Base-by-base conservation (phyloP, 2,888 invertebrate species). In the Diplolepis rosae region DNA sequence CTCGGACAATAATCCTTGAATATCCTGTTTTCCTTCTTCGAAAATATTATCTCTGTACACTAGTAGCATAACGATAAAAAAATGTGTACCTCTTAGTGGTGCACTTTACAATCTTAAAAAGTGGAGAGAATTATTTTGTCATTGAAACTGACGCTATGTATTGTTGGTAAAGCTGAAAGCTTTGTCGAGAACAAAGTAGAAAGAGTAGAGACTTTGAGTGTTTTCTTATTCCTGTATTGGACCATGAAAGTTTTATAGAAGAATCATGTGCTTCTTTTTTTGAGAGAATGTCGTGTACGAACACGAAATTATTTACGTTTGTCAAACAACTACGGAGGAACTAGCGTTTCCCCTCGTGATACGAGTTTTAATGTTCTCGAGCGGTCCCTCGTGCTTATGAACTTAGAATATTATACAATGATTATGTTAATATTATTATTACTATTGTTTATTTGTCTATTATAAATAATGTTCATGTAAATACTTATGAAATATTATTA, bases 401-500 rank as follows among this genome's bases (percentile, higher is more conserved):
- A 73, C 68, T 75, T 84, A 84, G 78, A 79, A 75, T 80, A 82
- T 61, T 70, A 76, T 76, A 79, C 67, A 73, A 77, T 77, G 83
- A 84, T 81, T 83, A 81, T 75, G 81, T 83, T 84, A 74, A 81
- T 79, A 83, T 79, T 77, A 61, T 77, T 79, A 80, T 77, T 77
- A 77, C 77, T 79, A 82, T 80, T 79, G 77, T 79, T 82, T 76
- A 80, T 76, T 77, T 77, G 76, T 78, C 74, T 80, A 80, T 66
- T 50, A 56, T 66, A 72, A 74, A 77, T 83, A 81, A 79, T 82
- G 82, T 83, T 83, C 78, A 81, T 86, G 86, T 86, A 87, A 79
- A 87, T 86, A 87, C 84, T 84, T 85, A 83, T 81, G 75, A 79
- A 65, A 71, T 78, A 70, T 77, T 80, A 80, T 82, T 81, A 81